These are phyloP conservation scores for Drosophila parthenogenetica DNA, from an alignment of 2,888 invertebrate genomes.

Conservation along the genomic window DNA sequence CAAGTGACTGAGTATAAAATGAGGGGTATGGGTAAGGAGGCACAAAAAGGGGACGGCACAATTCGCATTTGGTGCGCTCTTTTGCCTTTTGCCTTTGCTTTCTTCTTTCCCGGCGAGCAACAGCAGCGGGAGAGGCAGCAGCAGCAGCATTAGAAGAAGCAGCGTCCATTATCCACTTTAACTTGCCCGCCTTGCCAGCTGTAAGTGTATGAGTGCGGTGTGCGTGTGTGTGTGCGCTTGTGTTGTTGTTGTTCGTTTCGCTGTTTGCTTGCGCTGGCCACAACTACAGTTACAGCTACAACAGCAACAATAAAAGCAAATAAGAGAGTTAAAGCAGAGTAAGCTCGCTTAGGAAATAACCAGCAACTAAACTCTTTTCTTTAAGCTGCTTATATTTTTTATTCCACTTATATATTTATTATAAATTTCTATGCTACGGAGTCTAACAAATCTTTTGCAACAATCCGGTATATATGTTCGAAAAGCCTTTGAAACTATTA, in stretches of 20 bases:
- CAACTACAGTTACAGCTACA: constrained; percentile 45
- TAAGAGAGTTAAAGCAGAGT: not conserved
- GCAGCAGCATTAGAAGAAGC: constrained; percentile 27
- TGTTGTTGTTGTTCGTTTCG: constrained; percentile 73
- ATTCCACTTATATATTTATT: not conserved
- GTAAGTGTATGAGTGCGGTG: constrained; percentile 24
- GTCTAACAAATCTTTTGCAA: too few relatives aligned
- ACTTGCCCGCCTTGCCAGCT: constrained; percentile 58
- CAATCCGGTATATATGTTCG: too few relatives aligned
- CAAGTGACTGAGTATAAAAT: not conserved
- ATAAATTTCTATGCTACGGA: not conserved
- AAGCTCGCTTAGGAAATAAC: not conserved
- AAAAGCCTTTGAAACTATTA: too few relatives aligned
- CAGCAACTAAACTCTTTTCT: not conserved
- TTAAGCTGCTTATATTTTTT: not conserved
- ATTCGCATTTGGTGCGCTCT: constrained; percentile 51
- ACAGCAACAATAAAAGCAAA: constrained; percentile 27
- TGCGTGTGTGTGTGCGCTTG: constrained; percentile 30
- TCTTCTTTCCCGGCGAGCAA: constrained; percentile 37
- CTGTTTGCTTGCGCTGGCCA: constrained; percentile 73
- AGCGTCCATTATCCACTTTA: constrained; percentile 78
- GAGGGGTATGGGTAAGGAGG: not conserved
- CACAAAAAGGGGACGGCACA: constrained; percentile 12
- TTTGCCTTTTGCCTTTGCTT: constrained; percentile 52
- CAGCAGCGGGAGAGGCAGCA: constrained; percentile 11